Evolutionary conservation across 2,888 invertebrate species (phyloP), one percentile per base, ranked within the genome.

Genomic region (Palloptera scutellata): DNA sequence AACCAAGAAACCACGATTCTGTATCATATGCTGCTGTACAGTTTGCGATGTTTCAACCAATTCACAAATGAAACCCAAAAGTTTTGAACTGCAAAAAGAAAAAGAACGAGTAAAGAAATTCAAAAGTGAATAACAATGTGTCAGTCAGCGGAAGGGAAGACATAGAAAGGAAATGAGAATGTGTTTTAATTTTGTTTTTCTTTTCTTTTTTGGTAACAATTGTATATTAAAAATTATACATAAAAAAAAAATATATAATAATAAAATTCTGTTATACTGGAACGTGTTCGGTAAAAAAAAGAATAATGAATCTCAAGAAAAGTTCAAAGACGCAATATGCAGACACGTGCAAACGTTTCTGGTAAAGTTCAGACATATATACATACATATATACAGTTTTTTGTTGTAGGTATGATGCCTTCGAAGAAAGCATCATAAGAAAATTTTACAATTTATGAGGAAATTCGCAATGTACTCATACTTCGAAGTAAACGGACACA

Each of bases 11-110:
- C 98, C 99, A 77, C 97, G 92, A 85, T 97, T 97, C 75, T 98
- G 98, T 84, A 98, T 94, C 94, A 99, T 96, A 86, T 99, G 99
- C 84, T 99, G 98, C 84, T 99, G 99, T 69, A 98, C 97, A 51
- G 97, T 97, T 82, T 95, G 93, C 76, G 98, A 98, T 54, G 95
- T 95, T 85, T 97, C 97, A 75, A 99, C 94, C 82, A 99, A 88
- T 81, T 98, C 97, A 85, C 97, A 97, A 79, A 99, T 95, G 87
- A 99, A 96, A 71, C 96, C 95, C 84, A 99, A 89, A 72, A 99
- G 89, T 84, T 97, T 97, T 62, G 96, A 96, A 88, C 97, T 94
- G 87, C 15, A 74, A 72, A 66, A 67, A 63, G 15, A 43, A 63
- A 57, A 59, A 15, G 2, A 45, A 12, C 13, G 8, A 48, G 15